Conservation (phyloP, 92 coral and sea anemone species). For the Nematostella vectensis region DNA sequence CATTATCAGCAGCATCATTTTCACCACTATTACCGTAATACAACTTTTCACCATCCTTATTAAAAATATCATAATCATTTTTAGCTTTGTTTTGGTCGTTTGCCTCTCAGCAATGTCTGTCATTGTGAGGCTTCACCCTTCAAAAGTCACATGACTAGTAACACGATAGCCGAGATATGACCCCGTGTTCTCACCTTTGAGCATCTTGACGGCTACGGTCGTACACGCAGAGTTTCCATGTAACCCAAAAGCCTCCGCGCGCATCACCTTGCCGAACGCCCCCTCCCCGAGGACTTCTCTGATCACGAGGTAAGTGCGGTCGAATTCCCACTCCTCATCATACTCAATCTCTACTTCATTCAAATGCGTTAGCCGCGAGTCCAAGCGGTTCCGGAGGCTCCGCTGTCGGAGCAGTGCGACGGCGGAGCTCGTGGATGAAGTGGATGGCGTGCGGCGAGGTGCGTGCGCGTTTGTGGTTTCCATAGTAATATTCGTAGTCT, state of each 20-base stretch:
- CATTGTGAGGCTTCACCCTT: too few species aligned
- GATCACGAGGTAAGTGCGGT: constrained; percentile 49
- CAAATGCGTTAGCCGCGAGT: constrained; percentile 52
- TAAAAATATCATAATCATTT: too few species aligned
- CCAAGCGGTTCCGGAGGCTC: constrained; percentile 55
- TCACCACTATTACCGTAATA: too few species aligned
- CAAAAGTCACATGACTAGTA: too few species aligned
- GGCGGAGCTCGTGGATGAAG: constrained; percentile 55
- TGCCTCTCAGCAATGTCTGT: too few species aligned
- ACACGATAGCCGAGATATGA: not conserved
- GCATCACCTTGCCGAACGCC: constrained; percentile 85
- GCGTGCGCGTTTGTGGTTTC: not conserved
- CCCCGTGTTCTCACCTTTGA: constrained; percentile 54
- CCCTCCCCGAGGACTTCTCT: constrained; percentile 87
- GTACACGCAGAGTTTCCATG: constrained; percentile 6
- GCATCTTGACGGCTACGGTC: constrained; percentile 89
- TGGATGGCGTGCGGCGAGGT: constrained; percentile 35
- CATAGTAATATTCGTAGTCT: constrained; percentile 6
- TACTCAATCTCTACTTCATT: constrained; percentile 62
- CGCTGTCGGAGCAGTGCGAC: constrained; percentile 41
- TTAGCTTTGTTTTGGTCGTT: too few species aligned
- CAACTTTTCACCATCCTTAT: too few species aligned
- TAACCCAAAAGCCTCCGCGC: constrained; percentile 58
- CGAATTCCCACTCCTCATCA: constrained; percentile 86
- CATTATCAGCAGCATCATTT: too few species aligned